Conservation (phyloP, 2,888 invertebrate genomes). For the Adelphocoris suturalis region DNA sequence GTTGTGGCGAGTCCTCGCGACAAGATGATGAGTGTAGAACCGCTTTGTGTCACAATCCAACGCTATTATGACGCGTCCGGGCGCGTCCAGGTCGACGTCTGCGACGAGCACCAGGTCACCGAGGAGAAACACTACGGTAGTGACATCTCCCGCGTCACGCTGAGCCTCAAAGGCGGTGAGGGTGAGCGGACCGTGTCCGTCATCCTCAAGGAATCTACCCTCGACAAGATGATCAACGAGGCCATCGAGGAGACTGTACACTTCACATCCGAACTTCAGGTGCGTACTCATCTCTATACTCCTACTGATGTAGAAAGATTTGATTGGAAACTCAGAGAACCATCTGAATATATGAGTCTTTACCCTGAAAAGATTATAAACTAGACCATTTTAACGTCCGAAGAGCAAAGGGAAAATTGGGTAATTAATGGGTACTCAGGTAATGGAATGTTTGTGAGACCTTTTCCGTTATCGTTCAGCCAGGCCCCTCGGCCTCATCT, state of each 20-base stretch:
- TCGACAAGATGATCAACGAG: conserved; percentile 62
- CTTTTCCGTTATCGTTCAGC: too few species aligned
- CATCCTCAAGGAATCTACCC: conserved; percentile 54
- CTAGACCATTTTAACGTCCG: too few species aligned
- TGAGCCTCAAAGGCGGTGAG: conserved; percentile 29
- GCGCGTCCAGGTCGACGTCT: conserved; percentile 9
- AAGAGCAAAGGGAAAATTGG: too few species aligned
- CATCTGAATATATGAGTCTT: too few species aligned
- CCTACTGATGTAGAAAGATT: too few species aligned
- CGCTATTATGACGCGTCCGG: conserved; percentile 52
- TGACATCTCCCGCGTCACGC: conserved; percentile 57
- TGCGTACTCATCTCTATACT: neutral
- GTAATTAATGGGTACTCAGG: too few species aligned
- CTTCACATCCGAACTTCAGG: conserved; percentile 59
- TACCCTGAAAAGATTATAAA: too few species aligned
- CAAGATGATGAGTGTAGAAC: conserved; percentile 26
- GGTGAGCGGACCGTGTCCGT: conserved; percentile 41
- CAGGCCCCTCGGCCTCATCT: too few species aligned
- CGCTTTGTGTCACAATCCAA: conserved; percentile 37
- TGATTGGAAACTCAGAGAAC: too few species aligned
- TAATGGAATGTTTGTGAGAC: too few species aligned
- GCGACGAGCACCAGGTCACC: conserved; percentile 44
- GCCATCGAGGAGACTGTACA: conserved; percentile 58
- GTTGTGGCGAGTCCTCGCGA: neutral
- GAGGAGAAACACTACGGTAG: conserved; percentile 65